Evolutionary conservation across 2,888 invertebrate genomes (phyloP).

Genomic region (Anthoptus insignis): DNA sequence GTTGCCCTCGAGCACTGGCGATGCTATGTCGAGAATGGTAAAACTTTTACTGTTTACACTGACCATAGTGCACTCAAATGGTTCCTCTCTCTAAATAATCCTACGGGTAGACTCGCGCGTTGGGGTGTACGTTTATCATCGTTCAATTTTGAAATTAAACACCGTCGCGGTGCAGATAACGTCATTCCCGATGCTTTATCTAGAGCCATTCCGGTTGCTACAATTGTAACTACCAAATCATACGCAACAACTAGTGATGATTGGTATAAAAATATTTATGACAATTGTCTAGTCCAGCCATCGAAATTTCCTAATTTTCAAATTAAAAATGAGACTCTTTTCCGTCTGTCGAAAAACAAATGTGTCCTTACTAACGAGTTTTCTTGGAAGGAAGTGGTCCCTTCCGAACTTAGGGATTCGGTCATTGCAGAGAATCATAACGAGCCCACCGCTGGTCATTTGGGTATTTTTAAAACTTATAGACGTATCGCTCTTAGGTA

Average conservation of each 20-base stretch:
- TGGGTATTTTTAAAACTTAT: conserved; percentile 50
- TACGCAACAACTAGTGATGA: background rate
- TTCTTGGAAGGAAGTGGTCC: background rate
- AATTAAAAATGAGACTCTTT: background rate
- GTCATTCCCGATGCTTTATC: conserved; percentile 49
- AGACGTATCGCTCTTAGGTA: conserved; percentile 39
- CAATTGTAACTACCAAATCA: background rate
- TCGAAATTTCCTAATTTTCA: background rate
- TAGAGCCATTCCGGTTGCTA: conserved; percentile 21
- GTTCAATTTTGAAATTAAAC: conserved; percentile 48
- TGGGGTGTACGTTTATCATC: conserved; percentile 49
- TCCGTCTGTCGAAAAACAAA: background rate
- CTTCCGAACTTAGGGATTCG: background rate
- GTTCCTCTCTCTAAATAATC: conserved; percentile 46
- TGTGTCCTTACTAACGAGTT: background rate
- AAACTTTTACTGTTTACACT: conserved; percentile 46
- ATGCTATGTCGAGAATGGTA: conserved; percentile 51
- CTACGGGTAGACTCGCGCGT: conserved; percentile 51
- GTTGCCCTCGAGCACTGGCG: conserved; percentile 53
- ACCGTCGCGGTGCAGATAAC: conserved; percentile 49
- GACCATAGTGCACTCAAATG: conserved; percentile 51
- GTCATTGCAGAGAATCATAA: background rate
- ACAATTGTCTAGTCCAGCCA: background rate
- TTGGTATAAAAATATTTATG: conserved; percentile 2
- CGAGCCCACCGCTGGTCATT: conserved; percentile 30